Conservation (phyloP, 1,140 invertebrate species). For the Globodera ellingtonae region DNA sequence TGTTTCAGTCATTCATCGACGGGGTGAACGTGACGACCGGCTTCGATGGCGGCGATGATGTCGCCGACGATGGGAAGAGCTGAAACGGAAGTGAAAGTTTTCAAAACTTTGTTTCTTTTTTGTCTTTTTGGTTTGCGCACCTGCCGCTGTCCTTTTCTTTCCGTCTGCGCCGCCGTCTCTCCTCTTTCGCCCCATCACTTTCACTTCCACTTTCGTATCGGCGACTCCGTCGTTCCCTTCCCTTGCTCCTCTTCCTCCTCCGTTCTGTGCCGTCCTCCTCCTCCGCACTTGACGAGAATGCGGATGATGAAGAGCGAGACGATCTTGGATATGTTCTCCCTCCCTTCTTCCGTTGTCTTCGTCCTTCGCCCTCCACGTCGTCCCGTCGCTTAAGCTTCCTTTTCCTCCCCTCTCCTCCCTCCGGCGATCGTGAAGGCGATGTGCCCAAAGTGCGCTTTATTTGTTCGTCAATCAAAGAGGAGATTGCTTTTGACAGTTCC, state of each 20-base stretch:
- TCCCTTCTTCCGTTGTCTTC: background rate
- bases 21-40: slow-evolving; percentile 16
- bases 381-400: background rate
- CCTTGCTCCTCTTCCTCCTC: background rate
- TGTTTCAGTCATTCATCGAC: background rate
- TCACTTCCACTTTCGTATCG: background rate
- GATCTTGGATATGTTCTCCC: background rate
- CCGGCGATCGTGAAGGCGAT: background rate
- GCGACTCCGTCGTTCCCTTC: background rate
- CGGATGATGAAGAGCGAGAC: background rate
- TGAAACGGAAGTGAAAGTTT: background rate
- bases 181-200: background rate
- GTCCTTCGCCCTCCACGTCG: background rate
- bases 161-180: background rate
- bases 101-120: background rate
- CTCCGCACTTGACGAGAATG: background rate
- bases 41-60: background rate
- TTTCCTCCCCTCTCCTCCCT: background rate
- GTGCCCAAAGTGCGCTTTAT: slow-evolving; percentile 20
- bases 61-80: slow-evolving; percentile 22
- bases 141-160: background rate
- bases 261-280: background rate
- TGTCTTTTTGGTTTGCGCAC: background rate
- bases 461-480: slow-evolving; percentile 16
- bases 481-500: slow-evolving; percentile 14